Evolutionary conservation across 1,140 invertebrate genomes (phyloP).

Genomic region (Bradysia coprophila): DNA sequence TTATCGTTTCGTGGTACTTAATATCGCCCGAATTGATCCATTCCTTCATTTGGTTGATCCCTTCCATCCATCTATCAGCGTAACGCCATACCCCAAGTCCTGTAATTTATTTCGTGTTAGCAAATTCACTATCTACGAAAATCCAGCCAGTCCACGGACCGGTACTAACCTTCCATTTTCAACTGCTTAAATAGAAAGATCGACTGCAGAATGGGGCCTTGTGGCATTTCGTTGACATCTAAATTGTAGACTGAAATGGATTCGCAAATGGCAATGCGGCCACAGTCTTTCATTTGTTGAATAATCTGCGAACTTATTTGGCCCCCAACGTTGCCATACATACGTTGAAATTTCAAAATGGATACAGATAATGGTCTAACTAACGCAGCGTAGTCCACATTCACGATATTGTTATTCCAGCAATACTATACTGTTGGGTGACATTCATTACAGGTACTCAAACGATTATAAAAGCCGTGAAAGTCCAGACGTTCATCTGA

Average conservation of each 20-base stretch:
- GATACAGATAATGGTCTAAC: too few species aligned
- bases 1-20: constrained; percentile 36
- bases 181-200: constrained; percentile 30
- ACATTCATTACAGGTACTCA: too few species aligned
- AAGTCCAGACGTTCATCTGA: too few species aligned
- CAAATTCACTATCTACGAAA: too few species aligned
- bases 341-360: too few species aligned
- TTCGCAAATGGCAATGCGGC: constrained; percentile 38
- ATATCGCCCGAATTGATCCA: constrained; percentile 38
- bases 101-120: too few species aligned
- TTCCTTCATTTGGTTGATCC: constrained; percentile 32
- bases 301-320: constrained; percentile 37
- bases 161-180: constrained; percentile 38
- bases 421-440: too few species aligned
- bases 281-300: constrained; percentile 34
- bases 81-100: constrained; percentile 31
- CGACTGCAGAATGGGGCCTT: constrained; percentile 25
- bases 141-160: too few species aligned
- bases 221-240: neutral
- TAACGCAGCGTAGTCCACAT: too few species aligned
- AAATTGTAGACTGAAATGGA: constrained; percentile 20
- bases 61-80: constrained; percentile 14
- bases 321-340: too few species aligned
- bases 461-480: too few species aligned
- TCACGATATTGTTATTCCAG: too few species aligned